These are phyloP conservation scores for Malacoctenus gilli DNA, from an alignment of 2,797 vertebrate genomes.

Conservation along the genomic window DNA sequence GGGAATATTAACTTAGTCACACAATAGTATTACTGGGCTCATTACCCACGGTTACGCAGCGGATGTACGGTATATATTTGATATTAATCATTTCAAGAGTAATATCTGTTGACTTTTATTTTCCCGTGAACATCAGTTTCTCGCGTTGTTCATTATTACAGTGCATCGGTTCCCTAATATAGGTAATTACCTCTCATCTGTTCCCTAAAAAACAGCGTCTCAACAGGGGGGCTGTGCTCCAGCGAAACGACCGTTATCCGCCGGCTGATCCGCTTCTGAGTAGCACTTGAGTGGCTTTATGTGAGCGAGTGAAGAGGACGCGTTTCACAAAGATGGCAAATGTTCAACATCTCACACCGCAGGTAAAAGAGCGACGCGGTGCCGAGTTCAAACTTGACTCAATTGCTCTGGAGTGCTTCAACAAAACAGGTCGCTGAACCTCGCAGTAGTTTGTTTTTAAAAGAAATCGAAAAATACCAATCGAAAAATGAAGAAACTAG, in stretches of 20 bases:
- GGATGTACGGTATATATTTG: constrained; percentile 41
- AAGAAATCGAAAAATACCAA: too few relatives aligned
- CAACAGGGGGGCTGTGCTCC: constrained; percentile 1
- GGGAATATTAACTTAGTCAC: constrained; percentile 63
- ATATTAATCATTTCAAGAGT: constrained; percentile 69
- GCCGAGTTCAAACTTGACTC: not conserved
- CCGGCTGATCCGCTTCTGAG: constrained; percentile 25
- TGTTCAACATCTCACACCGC: not conserved
- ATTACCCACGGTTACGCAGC: constrained; percentile 66
- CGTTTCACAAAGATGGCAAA: constrained; percentile 2
- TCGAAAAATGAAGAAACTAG: too few relatives aligned
- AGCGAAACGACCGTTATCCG: constrained; percentile 41
- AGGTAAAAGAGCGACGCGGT: not conserved
- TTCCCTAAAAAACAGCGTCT: not conserved
- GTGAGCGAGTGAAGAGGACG: constrained; percentile 17
- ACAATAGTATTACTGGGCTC: constrained; percentile 67
- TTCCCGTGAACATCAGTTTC: constrained; percentile 47
- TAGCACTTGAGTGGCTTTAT: constrained; percentile 23
- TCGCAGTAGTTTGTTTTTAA: too few relatives aligned
- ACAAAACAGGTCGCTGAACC: too few relatives aligned
- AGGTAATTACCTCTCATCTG: constrained; percentile 45
- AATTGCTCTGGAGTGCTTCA: too few relatives aligned
- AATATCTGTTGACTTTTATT: constrained; percentile 67
- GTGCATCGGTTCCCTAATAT: constrained; percentile 38
- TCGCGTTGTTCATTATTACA: constrained; percentile 64